Conservation (phyloP, 2,888 invertebrate species). For the Deroplatys truncata region DNA sequence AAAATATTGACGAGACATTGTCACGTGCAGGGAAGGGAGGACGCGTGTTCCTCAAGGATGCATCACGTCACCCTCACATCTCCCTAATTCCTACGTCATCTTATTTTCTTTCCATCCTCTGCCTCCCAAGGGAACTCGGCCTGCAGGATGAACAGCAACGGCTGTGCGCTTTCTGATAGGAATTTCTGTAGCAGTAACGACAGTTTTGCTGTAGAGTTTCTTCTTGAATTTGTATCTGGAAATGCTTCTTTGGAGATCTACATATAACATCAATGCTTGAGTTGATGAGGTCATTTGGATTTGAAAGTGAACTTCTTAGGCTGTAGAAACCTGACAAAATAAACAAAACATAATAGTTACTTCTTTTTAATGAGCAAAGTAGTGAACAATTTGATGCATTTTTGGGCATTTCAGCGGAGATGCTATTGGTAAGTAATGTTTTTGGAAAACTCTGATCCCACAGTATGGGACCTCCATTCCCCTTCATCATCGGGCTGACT, state of each 20-base stretch:
- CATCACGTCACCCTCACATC: not conserved
- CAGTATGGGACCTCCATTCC: no score
- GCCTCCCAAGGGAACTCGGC: not conserved
- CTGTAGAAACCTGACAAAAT: no score
- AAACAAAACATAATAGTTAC: no score
- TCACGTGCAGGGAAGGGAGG: not conserved
- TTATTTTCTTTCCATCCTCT: not conserved
- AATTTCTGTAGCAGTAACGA: not conserved
- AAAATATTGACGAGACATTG: slow-evolving; percentile 5
- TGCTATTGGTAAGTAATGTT: no score
- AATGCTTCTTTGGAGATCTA: not conserved
- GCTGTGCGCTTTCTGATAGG: not conserved
- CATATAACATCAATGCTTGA: no score
- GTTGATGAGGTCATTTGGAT: no score
- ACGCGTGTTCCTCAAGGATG: not conserved
- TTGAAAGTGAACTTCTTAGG: no score
- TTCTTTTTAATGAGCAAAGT: no score
- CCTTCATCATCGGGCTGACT: no score
- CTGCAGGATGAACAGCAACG: not conserved
- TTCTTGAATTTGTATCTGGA: not conserved
- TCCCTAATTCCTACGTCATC: slow-evolving; percentile 10
- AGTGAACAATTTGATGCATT: no score
- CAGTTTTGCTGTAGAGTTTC: not conserved
- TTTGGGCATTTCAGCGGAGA: no score
- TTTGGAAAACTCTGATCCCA: no score